phyloP scores from a whole-genome alignment of 2,888 invertebrate genomes.

The Pimpla rufipes region DNA sequence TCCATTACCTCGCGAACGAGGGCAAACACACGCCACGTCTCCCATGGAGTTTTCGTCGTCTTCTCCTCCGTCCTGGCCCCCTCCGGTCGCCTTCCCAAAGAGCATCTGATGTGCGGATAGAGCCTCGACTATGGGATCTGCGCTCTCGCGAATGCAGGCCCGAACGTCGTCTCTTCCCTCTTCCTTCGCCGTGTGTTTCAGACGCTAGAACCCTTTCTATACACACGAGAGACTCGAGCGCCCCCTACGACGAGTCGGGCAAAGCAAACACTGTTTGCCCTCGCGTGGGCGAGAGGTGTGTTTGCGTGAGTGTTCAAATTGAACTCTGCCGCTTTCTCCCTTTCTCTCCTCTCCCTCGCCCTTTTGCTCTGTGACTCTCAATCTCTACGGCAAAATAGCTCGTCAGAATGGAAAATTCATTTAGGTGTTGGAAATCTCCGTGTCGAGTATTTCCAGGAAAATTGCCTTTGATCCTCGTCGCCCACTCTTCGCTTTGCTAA shows the following conservation, averaged over 20 bases:
- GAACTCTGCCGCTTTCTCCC: neutral
- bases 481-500: neutral
- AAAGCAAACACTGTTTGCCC: slow-evolving; percentile 56
- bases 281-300: slow-evolving; percentile 29
- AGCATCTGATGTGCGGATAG: slow-evolving; percentile 19
- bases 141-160: neutral
- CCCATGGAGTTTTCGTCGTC: slow-evolving; percentile 26
- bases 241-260: slow-evolving; percentile 11
- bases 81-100: slow-evolving; percentile 28
- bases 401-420: slow-evolving; percentile 43
- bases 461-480: neutral
- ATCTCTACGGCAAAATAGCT: slow-evolving; percentile 27
- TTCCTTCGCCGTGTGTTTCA: slow-evolving; percentile 7
- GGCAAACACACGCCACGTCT: slow-evolving; percentile 36
- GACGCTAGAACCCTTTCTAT: slow-evolving; percentile 53
- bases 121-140: slow-evolving; percentile 18
- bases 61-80: slow-evolving; percentile 28
- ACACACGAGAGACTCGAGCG: slow-evolving; percentile 16
- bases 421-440: neutral
- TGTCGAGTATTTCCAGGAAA: neutral
- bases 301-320: slow-evolving; percentile 55
- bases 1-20: slow-evolving; percentile 43
- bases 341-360: neutral
- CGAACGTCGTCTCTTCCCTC: no score
- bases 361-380: slow-evolving; percentile 19